phyloP scores from a whole-genome alignment of 2,888 invertebrate species.

The Orchesella flavescens region DNA sequence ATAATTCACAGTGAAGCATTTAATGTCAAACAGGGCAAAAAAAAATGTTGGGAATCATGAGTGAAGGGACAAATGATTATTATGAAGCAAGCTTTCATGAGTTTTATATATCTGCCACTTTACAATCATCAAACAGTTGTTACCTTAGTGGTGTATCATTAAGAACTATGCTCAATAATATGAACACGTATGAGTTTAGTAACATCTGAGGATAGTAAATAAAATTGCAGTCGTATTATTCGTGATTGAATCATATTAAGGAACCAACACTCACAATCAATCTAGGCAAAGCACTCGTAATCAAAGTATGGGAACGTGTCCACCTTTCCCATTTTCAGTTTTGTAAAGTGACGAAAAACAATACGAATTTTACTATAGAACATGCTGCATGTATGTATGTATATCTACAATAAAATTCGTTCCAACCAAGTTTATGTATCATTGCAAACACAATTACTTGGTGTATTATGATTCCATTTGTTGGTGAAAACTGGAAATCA shows the following conservation, averaged over 20 bases:
- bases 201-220: not conserved
- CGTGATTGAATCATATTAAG: conserved; percentile 26
- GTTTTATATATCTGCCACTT: not conserved
- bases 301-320: too few species aligned
- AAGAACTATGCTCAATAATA: not conserved
- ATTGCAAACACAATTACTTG: too few species aligned
- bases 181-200: not conserved
- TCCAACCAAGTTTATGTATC: too few species aligned
- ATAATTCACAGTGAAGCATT: conserved; percentile 67
- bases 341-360: too few species aligned
- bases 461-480: not conserved
- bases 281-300: too few species aligned
- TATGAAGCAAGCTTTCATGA: not conserved
- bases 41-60: conserved; percentile 61
- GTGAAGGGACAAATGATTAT: conserved; percentile 54
- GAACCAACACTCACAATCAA: not conserved
- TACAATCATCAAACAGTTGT: not conserved
- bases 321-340: too few species aligned
- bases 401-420: too few species aligned
- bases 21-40: conserved; percentile 57
- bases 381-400: too few species aligned
- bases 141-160: not conserved
- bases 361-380: too few species aligned
- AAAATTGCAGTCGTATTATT: conserved; percentile 1
- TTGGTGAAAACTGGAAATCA: conserved; percentile 7